A percentile compares a stretch with the other conserved stretches of the same genome.
Conservation (phyloP, 1,140 invertebrate species). For the Drosophila ambigua region DNA sequence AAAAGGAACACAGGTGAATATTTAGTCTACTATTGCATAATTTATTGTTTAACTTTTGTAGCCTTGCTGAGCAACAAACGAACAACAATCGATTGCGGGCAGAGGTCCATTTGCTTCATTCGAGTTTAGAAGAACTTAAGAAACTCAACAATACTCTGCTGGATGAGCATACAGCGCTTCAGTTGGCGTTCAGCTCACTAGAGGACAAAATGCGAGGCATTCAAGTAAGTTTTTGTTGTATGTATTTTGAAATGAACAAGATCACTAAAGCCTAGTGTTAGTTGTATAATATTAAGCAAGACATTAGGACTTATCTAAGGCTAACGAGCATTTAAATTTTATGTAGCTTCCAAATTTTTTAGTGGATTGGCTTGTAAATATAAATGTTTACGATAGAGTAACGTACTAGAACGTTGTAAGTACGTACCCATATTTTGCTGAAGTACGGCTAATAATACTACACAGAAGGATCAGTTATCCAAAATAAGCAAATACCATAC, state of each 20-base stretch:
- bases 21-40: not conserved
- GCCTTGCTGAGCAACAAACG: conserved; percentile 89
- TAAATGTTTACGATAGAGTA: not conserved
- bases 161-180: conserved; percentile 97
- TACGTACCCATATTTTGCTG: not conserved
- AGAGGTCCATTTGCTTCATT: conserved; percentile 87
- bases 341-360: conserved; percentile 19
- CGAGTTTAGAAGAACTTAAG: conserved; percentile 89
- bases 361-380: conserved; percentile 7
- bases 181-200: conserved; percentile 93
- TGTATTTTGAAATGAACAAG: not conserved
- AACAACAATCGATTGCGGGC: conserved; percentile 87
- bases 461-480: too few species aligned
- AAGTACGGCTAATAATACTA: too few species aligned
- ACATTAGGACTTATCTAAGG: not conserved
- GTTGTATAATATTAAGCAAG: conserved; percentile 1
- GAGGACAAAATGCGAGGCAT: conserved; percentile 95
- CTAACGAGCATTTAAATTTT: conserved; percentile 15
- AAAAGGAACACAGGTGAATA: conserved; percentile 89
- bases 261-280: conserved; percentile 15
- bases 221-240: conserved; percentile 86
- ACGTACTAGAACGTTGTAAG: not conserved
- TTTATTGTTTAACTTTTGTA: conserved; percentile 81
- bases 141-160: conserved; percentile 93
- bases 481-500: too few species aligned